A percentile compares a stretch with the other conserved stretches of the same genome.
Evolutionary conservation across 1,140 invertebrate genomes (phyloP).

Genomic region (Antheraea mylitta): DNA sequence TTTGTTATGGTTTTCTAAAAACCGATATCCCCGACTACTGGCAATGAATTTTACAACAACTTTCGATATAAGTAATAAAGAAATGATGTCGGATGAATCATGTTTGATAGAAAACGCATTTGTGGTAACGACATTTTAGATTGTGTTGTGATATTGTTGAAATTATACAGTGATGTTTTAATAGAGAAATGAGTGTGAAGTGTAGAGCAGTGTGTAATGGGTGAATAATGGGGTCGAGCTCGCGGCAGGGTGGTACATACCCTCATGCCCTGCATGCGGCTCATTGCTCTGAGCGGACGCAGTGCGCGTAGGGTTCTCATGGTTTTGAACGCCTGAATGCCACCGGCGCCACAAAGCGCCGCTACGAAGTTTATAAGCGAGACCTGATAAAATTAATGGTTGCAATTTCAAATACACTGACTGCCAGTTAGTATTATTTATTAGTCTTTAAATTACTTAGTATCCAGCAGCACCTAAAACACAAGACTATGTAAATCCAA

Average conservation of each 20-base stretch:
- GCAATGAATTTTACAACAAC: conserved; percentile 48
- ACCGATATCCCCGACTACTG: conserved; percentile 51
- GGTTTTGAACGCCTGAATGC: conserved; percentile 98
- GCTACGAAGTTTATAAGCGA: conserved; percentile 98
- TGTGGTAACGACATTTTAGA: not conserved
- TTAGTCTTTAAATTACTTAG: not conserved
- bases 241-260: conserved; percentile 83
- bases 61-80: conserved; percentile 38
- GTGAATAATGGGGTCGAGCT: conserved; percentile 36
- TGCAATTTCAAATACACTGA: conserved; percentile 34
- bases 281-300: conserved; percentile 96
- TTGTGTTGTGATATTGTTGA: conserved; percentile 8
- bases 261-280: conserved; percentile 98
- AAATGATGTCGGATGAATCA: conserved; percentile 45
- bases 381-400: conserved; percentile 84
- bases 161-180: conserved; percentile 20
- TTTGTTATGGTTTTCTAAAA: conserved; percentile 63
- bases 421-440: not conserved
- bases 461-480: not conserved
- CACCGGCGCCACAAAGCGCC: conserved; percentile 94
- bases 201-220: conserved; percentile 42
- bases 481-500: not conserved
- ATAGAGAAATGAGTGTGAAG: conserved; percentile 39
- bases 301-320: conserved; percentile 97
- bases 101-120: conserved; percentile 31